Evolutionary conservation across 2,888 invertebrate species (phyloP).

Genomic region (Parapristionchus giblindavisi): DNA sequence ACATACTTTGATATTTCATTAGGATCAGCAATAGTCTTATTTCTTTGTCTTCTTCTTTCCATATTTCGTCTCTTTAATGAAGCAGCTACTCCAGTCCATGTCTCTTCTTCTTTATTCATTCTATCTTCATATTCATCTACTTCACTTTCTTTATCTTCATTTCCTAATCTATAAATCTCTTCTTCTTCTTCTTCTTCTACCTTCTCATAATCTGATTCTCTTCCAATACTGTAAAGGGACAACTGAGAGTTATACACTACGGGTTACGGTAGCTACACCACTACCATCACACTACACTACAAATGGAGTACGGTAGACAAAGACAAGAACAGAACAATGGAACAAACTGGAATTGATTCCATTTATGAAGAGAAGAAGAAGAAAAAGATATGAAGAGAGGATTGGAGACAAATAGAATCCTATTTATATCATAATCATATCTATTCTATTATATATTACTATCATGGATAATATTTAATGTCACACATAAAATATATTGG

Average conservation of each 20-base stretch:
- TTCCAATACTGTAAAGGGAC: no score
- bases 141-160: conserved; percentile 12
- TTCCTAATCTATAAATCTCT: neutral
- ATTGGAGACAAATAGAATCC: no score
- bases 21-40: conserved; percentile 64
- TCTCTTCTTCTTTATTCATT: conserved; percentile 37
- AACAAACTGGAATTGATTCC: conserved; percentile 23
- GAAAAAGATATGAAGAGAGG: conserved; percentile 4
- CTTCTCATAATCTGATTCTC: no score
- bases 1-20: conserved; percentile 51
- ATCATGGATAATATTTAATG: no score
- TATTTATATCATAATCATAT: no score
- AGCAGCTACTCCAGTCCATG: conserved; percentile 14
- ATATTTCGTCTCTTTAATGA: conserved; percentile 49
- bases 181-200: neutral
- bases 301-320: conserved; percentile 20
- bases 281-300: conserved; percentile 29
- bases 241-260: neutral
- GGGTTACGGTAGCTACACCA: conserved; percentile 7
- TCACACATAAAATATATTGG: no score
- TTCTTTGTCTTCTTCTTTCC: conserved; percentile 59
- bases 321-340: neutral
- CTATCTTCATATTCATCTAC: neutral
- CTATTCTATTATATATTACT: no score
- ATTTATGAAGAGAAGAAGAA: neutral